These are phyloP conservation scores for Lamellibrachia luymesi DNA, from an alignment of 1,140 invertebrate genomes.

Conservation along the genomic window DNA sequence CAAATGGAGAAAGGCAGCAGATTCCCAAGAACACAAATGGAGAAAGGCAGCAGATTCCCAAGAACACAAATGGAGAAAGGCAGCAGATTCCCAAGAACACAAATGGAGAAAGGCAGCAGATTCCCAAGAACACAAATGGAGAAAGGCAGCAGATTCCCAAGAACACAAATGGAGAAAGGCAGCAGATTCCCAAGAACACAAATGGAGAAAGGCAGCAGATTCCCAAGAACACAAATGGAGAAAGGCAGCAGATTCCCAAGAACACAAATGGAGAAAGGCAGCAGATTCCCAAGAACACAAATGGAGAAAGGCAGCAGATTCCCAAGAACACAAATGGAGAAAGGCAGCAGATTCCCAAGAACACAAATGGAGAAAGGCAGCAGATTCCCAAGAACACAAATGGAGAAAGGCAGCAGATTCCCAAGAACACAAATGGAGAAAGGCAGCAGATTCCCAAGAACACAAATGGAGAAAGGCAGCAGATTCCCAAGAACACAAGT, in stretches of 20 bases:
- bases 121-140: neutral
- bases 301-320: neutral
- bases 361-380: neutral
- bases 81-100: neutral
- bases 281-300: neutral
- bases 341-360: neutral
- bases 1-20: neutral
- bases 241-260: neutral
- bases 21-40: neutral
- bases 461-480: too few species aligned
- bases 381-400: neutral
- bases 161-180: neutral
- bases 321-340: too few species aligned
- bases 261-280: too few species aligned
- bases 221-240: neutral
- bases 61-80: too few species aligned
- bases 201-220: neutral
- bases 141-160: neutral
- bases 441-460: neutral
- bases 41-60: neutral
- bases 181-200: neutral
- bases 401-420: neutral
- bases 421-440: neutral
- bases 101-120: neutral
- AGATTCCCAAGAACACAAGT: neutral